These are phyloP conservation scores for Numenius arquata DNA, from an alignment of 2,113 vertebrate genomes.

Conservation along the genomic window DNA sequence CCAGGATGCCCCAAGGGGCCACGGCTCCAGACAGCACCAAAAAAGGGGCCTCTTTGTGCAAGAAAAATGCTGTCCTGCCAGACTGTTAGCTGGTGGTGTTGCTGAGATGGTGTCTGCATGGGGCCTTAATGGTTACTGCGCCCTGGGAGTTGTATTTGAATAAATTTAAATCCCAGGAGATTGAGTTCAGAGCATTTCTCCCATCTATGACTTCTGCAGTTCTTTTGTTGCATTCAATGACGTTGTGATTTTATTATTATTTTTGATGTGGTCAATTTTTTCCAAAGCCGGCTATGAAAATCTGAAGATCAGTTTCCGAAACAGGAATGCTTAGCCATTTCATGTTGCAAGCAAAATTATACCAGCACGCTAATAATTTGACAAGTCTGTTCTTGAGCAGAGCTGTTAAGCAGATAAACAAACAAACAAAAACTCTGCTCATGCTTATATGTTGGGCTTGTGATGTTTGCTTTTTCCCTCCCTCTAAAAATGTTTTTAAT, in stretches of 20 bases:
- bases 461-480: neutral
- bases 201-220: neutral
- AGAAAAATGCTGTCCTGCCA: neutral
- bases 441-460: neutral
- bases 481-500: neutral
- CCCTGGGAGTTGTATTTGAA: neutral
- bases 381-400: slow-evolving; percentile 38
- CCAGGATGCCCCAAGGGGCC: neutral
- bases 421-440: slow-evolving; percentile 14
- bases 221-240: neutral
- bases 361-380: neutral
- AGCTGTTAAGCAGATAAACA: slow-evolving; percentile 37
- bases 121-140: neutral
- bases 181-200: neutral
- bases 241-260: neutral
- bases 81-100: neutral
- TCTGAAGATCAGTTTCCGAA: neutral
- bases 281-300: neutral
- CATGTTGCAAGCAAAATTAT: neutral
- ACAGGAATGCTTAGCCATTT: neutral
- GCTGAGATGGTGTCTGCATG: neutral
- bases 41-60: neutral
- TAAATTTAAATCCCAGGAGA: neutral
- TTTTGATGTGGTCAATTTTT: neutral
- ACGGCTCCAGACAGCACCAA: fast-evolving